These are phyloP conservation scores for Caenorhabditis becei DNA, from an alignment of 2,888 invertebrate species.

Conservation along the genomic window DNA sequence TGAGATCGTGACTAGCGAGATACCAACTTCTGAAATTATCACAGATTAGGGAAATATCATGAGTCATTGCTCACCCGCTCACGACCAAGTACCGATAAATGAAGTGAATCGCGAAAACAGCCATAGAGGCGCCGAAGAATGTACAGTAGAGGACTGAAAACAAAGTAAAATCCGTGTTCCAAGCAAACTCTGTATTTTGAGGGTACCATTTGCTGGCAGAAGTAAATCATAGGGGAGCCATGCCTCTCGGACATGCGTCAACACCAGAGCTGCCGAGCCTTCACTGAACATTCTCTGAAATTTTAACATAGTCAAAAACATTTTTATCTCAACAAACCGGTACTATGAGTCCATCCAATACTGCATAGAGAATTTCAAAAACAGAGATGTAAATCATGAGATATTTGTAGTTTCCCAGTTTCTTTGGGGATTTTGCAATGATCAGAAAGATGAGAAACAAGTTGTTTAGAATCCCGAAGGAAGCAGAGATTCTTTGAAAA, in stretches of 20 bases:
- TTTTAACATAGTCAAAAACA: neutral
- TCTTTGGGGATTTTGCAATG: conserved; percentile 24
- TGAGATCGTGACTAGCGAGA: neutral
- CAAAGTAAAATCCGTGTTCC: no score
- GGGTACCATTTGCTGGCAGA: neutral
- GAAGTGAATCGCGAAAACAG: conserved; percentile 39
- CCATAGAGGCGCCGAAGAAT: conserved; percentile 42
- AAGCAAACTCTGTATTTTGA: neutral
- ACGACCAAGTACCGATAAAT: conserved; percentile 35
- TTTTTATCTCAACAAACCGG: conserved; percentile 16
- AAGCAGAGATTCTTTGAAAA: conserved; percentile 13
- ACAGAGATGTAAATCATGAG: conserved; percentile 36
- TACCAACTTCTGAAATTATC: conserved; percentile 9
- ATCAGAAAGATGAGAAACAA: conserved; percentile 28
- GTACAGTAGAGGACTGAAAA: conserved; percentile 33
- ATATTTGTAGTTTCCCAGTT: conserved; percentile 30
- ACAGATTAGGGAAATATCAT: neutral
- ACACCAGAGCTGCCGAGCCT: conserved; percentile 8
- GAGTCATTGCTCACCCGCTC: neutral
- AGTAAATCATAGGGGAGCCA: neutral
- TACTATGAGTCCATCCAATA: conserved; percentile 21
- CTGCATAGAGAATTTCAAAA: conserved; percentile 29
- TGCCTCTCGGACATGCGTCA: conserved; percentile 1
- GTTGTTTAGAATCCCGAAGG: conserved; percentile 9
- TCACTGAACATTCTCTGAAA: conserved; percentile 29